phyloP scores from a whole-genome alignment of 35 echinoderm and acorn worm genomes.

The Stichopus chloronotus region DNA sequence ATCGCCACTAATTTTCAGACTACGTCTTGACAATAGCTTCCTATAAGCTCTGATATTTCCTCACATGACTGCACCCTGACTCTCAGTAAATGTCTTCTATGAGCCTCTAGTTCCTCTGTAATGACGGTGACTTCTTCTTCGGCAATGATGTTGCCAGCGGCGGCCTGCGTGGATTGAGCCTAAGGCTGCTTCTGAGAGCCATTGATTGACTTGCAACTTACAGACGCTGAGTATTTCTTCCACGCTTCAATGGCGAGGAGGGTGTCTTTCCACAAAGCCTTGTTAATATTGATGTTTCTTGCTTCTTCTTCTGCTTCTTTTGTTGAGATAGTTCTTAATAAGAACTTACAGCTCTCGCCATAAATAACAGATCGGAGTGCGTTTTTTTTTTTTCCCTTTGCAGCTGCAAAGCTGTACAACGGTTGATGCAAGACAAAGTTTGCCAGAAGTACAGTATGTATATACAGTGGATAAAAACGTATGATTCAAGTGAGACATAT shows the following conservation, averaged over 20 bases:
- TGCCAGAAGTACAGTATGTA: background rate
- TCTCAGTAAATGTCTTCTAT: background rate
- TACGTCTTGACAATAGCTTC: background rate
- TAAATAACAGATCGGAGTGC: background rate
- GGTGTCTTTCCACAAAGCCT: slow-evolving; percentile 35
- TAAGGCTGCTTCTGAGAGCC: slow-evolving; percentile 9
- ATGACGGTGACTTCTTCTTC: background rate
- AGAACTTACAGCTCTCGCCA: background rate
- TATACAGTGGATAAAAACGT: background rate
- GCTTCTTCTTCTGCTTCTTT: slow-evolving; percentile 36
- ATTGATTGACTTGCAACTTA: slow-evolving; percentile 61
- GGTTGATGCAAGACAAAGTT: background rate
- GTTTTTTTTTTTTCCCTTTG: background rate
- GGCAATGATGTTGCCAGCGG: background rate
- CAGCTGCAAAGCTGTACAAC: background rate
- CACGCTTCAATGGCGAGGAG: slow-evolving; percentile 40
- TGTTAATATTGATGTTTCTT: slow-evolving; percentile 55
- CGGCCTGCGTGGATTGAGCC: background rate
- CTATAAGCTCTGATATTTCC: slow-evolving; percentile 16
- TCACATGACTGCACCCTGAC: slow-evolving; percentile 49
- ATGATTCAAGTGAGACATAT: background rate
- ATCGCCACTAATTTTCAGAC: background rate
- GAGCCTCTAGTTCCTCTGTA: background rate
- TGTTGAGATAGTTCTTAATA: slow-evolving; percentile 42
- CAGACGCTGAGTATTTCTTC: slow-evolving; percentile 52